A percentile compares a stretch with the other conserved stretches of the same genome.
Evolutionary conservation across 2,888 invertebrate species (phyloP).

Genomic region (Nemotelus pantherinus): DNA sequence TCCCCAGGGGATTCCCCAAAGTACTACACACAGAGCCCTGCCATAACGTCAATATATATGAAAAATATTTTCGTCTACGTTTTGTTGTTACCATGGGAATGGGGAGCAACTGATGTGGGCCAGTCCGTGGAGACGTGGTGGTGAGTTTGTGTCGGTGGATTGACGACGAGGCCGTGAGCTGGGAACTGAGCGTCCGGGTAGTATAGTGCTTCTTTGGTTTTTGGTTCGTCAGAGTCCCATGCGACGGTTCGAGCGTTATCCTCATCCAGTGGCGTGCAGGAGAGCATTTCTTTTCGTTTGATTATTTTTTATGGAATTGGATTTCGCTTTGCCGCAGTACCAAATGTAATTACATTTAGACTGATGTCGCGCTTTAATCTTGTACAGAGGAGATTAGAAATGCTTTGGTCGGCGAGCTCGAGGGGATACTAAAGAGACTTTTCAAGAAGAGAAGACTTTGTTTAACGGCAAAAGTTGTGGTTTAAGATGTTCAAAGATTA

Average conservation of each 20-base stretch:
- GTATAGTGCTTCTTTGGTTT: constrained; percentile 35
- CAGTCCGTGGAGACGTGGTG: constrained; percentile 16
- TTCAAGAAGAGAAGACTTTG: too few species aligned
- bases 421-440: neutral
- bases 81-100: constrained; percentile 44
- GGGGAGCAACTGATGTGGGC: constrained; percentile 27
- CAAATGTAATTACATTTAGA: constrained; percentile 38
- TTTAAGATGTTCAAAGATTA: too few species aligned
- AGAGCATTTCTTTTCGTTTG: constrained; percentile 29
- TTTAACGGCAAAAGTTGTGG: too few species aligned
- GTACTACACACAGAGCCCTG: constrained; percentile 48
- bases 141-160: constrained; percentile 33
- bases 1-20: constrained; percentile 59
- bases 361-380: constrained; percentile 31
- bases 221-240: constrained; percentile 37
- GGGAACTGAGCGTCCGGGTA: constrained; percentile 37
- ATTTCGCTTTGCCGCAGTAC: constrained; percentile 16
- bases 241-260: constrained; percentile 25
- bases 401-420: constrained; percentile 6
- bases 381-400: neutral
- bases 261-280: constrained; percentile 41
- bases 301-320: constrained; percentile 35
- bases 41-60: constrained; percentile 49
- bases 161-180: neutral
- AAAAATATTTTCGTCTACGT: constrained; percentile 49